These are phyloP conservation scores for Mylabris phalerata DNA, from an alignment of 1,140 invertebrate genomes.

Conservation along the genomic window DNA sequence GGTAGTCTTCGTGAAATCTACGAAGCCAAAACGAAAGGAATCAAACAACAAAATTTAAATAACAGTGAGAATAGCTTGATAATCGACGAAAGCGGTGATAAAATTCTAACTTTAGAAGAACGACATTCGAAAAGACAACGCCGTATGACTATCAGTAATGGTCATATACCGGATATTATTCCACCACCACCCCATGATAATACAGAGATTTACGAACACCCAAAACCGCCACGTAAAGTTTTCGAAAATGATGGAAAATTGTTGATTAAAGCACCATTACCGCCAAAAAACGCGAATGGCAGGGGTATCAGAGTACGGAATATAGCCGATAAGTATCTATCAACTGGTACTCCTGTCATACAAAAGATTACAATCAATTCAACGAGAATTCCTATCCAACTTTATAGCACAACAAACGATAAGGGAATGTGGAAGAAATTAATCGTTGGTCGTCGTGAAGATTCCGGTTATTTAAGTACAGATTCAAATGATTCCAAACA, in stretches of 20 bases:
- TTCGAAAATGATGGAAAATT: constrained; percentile 31
- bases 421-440: constrained; percentile 19
- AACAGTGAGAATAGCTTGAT: constrained; percentile 12
- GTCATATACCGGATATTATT: constrained; percentile 56
- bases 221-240: constrained; percentile 50
- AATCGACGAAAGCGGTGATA: constrained; percentile 38
- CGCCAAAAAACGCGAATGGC: constrained; percentile 57
- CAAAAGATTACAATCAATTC: constrained; percentile 9
- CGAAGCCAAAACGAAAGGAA: constrained; percentile 48
- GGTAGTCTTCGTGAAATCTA: constrained; percentile 66
- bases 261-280: constrained; percentile 39
- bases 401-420: not conserved
- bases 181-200: constrained; percentile 50
- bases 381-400: not conserved
- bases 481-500: constrained; percentile 55
- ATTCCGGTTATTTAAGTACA: constrained; percentile 70
- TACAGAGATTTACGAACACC: constrained; percentile 52
- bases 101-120: constrained; percentile 53
- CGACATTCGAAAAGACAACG: constrained; percentile 63
- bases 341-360: constrained; percentile 34
- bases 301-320: constrained; percentile 46
- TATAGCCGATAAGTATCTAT: constrained; percentile 12
- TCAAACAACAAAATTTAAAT: constrained; percentile 29
- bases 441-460: constrained; percentile 40
- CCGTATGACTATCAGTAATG: constrained; percentile 43